Conservation (phyloP, 2,113 vertebrate genomes). For the Labrus mixtus region DNA sequence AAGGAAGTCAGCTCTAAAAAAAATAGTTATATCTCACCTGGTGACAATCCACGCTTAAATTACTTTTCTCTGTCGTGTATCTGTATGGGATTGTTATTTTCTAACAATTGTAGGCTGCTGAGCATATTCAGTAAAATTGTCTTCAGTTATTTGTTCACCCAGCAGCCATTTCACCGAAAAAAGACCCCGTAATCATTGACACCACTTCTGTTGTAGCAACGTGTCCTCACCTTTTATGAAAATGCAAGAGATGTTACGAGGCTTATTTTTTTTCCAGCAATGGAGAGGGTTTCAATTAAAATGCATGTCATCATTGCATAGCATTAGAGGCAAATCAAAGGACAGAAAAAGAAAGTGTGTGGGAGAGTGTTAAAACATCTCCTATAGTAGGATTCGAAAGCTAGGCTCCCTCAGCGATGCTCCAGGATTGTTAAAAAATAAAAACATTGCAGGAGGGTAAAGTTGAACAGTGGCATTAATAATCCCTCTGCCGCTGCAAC, state of each 20-base stretch:
- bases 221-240: conserved; percentile 25
- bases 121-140: conserved; percentile 35
- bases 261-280: conserved; percentile 1
- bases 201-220: conserved; percentile 10
- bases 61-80: conserved; percentile 34
- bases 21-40: conserved; percentile 1
- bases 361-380: conserved; percentile 24
- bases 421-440: conserved; percentile 19
- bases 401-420: neutral
- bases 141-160: conserved; percentile 19
- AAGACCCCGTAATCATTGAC: neutral
- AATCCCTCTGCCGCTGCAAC: conserved; percentile 2
- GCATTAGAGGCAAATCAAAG: conserved; percentile 11
- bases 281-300: conserved; percentile 37
- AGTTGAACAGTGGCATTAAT: conserved; percentile 2
- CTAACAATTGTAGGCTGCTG: conserved; percentile 42
- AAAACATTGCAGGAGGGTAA: conserved; percentile 1
- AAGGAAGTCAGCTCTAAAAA: conserved; percentile 14
- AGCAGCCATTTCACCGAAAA: conserved; percentile 24
- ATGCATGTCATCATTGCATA: conserved; percentile 3
- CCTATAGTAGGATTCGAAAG: conserved; percentile 9
- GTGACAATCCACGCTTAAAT: neutral
- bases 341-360: conserved; percentile 21
- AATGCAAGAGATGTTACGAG: neutral
- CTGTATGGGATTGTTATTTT: conserved; percentile 29